These are phyloP conservation scores for Cyanocitta stelleri DNA, from an alignment of 2,113 vertebrate genomes.

Conservation along the genomic window DNA sequence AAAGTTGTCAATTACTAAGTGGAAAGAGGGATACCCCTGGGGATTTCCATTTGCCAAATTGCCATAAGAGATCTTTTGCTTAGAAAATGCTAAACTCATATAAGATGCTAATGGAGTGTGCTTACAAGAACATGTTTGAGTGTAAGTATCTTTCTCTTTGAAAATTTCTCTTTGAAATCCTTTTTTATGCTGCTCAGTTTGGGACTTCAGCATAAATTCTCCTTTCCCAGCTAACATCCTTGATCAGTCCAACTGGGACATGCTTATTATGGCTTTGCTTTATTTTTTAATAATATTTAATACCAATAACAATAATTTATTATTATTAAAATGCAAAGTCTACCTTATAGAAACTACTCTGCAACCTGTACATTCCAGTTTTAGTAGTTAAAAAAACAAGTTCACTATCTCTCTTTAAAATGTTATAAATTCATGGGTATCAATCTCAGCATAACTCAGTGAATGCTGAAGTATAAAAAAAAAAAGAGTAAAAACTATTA, in stretches of 20 bases:
- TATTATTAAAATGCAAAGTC: not conserved
- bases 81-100: not conserved
- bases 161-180: not conserved
- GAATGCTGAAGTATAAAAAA: not conserved
- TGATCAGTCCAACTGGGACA: not conserved
- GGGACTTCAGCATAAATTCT: not conserved
- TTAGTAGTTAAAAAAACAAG: not conserved
- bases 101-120: not conserved
- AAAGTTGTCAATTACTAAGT: not conserved
- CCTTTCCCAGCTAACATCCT: not conserved
- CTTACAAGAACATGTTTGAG: not conserved
- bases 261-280: not conserved
- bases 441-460: not conserved
- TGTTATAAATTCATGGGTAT: not conserved
- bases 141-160: not conserved
- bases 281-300: not conserved
- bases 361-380: not conserved
- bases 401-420: not conserved
- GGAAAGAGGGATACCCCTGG: not conserved
- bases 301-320: too few relatives aligned
- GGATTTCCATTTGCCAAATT: not conserved
- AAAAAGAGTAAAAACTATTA: not conserved
- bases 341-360: not conserved
- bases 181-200: not conserved
- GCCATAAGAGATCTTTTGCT: not conserved